phyloP scores from a whole-genome alignment of 2,888 invertebrate species.

The Phlogophora meticulosa region DNA sequence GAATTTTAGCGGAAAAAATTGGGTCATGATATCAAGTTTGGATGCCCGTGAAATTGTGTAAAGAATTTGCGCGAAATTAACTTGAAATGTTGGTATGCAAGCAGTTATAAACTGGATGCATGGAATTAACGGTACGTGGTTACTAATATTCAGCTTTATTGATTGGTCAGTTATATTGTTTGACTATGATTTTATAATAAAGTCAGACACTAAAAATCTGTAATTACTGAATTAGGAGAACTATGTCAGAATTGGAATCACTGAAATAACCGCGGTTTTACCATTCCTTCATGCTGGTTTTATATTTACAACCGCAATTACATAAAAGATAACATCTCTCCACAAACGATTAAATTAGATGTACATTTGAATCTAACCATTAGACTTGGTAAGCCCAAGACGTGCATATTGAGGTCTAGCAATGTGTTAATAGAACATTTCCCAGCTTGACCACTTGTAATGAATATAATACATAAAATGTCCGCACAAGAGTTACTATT shows the following conservation, averaged over 20 bases:
- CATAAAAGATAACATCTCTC: conserved; percentile 32
- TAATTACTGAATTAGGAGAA: not conserved
- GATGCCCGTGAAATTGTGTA: conserved; percentile 53
- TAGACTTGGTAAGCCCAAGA: conserved; percentile 40
- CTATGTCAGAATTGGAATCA: not conserved
- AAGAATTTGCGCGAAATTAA: conserved; percentile 50
- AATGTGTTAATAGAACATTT: conserved; percentile 62
- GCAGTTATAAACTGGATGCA: conserved; percentile 8
- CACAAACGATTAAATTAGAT: conserved; percentile 49
- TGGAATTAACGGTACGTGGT: conserved; percentile 9
- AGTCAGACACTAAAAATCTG: not conserved
- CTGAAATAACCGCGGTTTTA: not conserved
- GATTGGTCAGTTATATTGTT: conserved; percentile 1
- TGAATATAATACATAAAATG: conserved; percentile 59
- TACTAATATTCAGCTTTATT: conserved; percentile 15
- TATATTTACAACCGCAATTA: not conserved
- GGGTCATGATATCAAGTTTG: conserved; percentile 50
- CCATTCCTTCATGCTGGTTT: not conserved
- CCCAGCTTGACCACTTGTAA: conserved; percentile 61
- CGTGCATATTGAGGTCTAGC: conserved; percentile 39
- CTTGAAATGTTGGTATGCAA: conserved; percentile 10
- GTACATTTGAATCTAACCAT: conserved; percentile 38
- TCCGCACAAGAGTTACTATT: conserved; percentile 47
- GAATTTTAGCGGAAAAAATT: conserved; percentile 47
- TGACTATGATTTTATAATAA: not conserved